phyloP scores from a whole-genome alignment of 2,113 vertebrate genomes.

The Tragulus kanchil region DNA sequence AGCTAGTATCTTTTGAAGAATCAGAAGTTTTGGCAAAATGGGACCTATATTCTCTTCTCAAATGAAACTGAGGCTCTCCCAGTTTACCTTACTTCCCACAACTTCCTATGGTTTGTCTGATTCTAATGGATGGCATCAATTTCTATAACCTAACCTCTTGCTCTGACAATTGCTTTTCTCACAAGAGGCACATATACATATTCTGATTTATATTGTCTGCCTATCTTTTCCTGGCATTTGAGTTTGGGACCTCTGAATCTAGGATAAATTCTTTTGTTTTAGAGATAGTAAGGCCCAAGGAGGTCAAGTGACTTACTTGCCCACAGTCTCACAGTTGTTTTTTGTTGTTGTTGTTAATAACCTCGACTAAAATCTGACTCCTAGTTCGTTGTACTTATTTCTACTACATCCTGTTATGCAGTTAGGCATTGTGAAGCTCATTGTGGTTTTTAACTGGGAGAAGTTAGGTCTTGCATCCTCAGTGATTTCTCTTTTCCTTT shows the following conservation, averaged over 20 bases:
- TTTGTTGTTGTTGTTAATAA: too few relatives aligned
- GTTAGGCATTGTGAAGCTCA: not conserved
- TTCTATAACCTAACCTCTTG: not conserved
- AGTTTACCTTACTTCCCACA: not conserved
- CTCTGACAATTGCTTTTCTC: not conserved
- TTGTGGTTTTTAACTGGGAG: not conserved
- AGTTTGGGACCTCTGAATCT: not conserved
- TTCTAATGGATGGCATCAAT: not conserved
- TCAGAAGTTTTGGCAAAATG: not conserved
- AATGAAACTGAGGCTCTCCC: not conserved
- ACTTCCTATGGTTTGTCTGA: not conserved
- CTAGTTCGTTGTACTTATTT: not conserved
- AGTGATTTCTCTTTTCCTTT: not conserved
- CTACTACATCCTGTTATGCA: not conserved
- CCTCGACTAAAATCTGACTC: not conserved
- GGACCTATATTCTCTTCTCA: not conserved
- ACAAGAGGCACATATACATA: not conserved
- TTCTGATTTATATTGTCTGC: not conserved
- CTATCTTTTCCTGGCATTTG: not conserved
- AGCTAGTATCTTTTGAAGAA: not conserved
- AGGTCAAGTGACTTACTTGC: not conserved
- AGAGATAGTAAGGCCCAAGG: not conserved
- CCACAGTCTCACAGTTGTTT: not conserved
- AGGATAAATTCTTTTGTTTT: not conserved
- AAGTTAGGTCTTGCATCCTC: not conserved